Evolutionary conservation across 2,113 vertebrate species (phyloP).

Genomic region (Carassius gibelio): DNA sequence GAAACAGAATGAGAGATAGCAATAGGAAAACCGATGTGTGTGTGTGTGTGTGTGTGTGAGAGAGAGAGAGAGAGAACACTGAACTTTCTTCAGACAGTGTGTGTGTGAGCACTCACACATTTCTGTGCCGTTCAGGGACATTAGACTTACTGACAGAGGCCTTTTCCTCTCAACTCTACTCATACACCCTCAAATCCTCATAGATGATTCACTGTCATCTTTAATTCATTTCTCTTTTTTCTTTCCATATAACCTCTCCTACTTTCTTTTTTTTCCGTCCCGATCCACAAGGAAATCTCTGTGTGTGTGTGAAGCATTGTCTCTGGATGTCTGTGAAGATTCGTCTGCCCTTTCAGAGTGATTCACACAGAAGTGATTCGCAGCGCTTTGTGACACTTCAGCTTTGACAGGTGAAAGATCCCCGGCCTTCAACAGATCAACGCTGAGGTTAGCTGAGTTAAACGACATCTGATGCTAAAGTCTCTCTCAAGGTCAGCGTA

Average conservation of each 20-base stretch:
- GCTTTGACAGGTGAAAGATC: conserved; percentile 22
- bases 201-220: conserved; percentile 51
- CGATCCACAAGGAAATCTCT: conserved; percentile 36
- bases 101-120: neutral
- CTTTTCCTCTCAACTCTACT: conserved; percentile 41
- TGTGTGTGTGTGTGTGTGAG: too few species aligned
- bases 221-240: conserved; percentile 46
- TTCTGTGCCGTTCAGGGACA: conserved; percentile 8
- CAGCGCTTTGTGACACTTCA: conserved; percentile 24
- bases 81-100: too few species aligned
- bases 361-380: conserved; percentile 34
- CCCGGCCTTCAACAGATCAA: conserved; percentile 3
- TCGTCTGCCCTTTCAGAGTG: conserved; percentile 39
- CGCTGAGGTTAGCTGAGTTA: neutral
- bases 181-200: conserved; percentile 44
- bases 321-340: conserved; percentile 30
- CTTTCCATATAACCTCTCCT: neutral
- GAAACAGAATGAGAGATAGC: neutral
- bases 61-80: neutral
- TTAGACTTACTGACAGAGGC: conserved; percentile 49
- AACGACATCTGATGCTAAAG: neutral
- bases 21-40: neutral
- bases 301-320: neutral
- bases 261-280: conserved; percentile 5
- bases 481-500: neutral